These are phyloP conservation scores for Diaphora mendica DNA, from an alignment of 2,888 invertebrate species.

Conservation along the genomic window DNA sequence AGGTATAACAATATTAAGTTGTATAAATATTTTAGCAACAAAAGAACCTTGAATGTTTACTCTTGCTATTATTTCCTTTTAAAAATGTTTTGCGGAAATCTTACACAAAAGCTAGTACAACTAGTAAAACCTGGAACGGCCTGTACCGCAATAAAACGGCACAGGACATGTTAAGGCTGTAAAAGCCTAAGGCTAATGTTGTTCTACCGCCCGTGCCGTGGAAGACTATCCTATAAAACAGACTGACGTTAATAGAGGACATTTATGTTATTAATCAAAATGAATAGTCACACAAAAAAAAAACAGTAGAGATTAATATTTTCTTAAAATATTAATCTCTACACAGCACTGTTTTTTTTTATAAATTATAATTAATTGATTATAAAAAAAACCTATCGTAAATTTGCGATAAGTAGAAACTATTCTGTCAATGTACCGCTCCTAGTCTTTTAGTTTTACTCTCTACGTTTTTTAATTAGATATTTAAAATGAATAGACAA, in stretches of 20 bases:
- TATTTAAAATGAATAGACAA: background rate
- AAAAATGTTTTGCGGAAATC: background rate
- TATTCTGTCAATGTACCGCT: background rate
- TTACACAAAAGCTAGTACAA: constrained; percentile 5
- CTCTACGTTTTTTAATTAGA: background rate
- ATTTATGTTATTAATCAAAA: constrained; percentile 4
- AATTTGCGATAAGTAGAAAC: background rate
- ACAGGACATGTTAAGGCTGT: constrained; percentile 19
- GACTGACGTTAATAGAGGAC: constrained; percentile 9
- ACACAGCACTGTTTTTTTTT: background rate
- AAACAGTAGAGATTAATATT: too few relatives aligned
- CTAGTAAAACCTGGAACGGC: constrained; percentile 13
- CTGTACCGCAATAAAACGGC: constrained; percentile 18
- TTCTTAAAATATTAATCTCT: too few relatives aligned
- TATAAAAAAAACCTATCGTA: background rate
- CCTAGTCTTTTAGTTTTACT: background rate
- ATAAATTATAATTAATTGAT: background rate
- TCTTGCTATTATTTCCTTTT: background rate
- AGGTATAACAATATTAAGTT: background rate
- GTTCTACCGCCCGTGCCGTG: constrained; percentile 10
- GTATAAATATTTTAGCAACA: background rate
- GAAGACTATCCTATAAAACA: constrained; percentile 16
- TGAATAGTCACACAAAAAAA: too few relatives aligned
- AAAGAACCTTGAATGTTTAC: background rate
- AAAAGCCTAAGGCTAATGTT: constrained; percentile 21